Percentiles rank a stretch among this genome's conserved stretches.
Evolutionary conservation across 2,113 vertebrate genomes (phyloP).

Genomic region (Pavo muticus): DNA sequence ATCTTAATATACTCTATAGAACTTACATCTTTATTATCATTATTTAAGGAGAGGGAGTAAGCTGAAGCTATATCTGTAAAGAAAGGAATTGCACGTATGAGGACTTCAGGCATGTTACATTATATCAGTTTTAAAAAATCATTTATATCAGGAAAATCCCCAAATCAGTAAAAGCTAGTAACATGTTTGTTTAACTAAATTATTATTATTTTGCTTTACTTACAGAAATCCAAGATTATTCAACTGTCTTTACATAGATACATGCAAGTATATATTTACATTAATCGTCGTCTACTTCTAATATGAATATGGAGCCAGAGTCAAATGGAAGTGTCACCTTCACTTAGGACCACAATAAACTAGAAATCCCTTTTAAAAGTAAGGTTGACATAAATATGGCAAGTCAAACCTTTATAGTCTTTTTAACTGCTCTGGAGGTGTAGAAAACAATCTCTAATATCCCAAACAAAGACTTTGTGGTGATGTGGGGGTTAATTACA

Average conservation of each 20-base stretch:
- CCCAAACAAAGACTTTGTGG: conserved; percentile 54
- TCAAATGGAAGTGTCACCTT: background rate
- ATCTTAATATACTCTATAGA: background rate
- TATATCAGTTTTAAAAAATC: background rate
- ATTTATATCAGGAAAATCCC: background rate
- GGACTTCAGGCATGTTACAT: background rate
- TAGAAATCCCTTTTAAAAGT: background rate
- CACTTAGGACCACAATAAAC: background rate
- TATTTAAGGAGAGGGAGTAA: background rate
- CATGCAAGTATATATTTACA: background rate
- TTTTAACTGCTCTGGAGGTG: conserved; percentile 8
- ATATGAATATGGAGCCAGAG: background rate
- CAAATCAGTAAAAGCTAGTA: background rate
- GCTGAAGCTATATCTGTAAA: background rate
- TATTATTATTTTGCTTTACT: background rate
- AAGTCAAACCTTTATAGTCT: background rate
- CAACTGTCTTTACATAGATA: background rate
- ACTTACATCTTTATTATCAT: background rate
- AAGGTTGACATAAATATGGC: background rate
- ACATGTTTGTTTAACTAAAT: background rate
- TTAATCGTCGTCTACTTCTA: background rate
- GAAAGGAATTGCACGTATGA: background rate
- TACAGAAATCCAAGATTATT: background rate
- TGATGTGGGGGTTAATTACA: conserved; percentile 71
- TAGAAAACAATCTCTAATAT: conserved; percentile 58